These are phyloP conservation scores for Lamprotornis superbus DNA, from an alignment of 2,113 vertebrate genomes.

Conservation along the genomic window DNA sequence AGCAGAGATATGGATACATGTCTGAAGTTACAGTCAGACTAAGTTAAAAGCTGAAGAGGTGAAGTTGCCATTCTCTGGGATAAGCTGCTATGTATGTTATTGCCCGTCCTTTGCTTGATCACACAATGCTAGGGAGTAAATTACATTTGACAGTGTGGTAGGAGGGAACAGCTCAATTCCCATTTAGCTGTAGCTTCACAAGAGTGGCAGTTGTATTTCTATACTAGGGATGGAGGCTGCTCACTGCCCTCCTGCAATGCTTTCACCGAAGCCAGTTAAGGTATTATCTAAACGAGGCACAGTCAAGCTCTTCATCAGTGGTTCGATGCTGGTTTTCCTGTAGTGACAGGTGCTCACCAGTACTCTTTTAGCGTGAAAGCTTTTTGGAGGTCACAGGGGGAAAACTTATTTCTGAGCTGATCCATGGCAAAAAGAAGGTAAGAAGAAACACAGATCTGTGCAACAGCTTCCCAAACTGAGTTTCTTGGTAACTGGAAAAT, in stretches of 20 bases:
- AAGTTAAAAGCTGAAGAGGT: conserved; percentile 14
- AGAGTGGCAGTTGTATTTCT: conserved; percentile 12
- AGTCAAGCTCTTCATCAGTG: neutral
- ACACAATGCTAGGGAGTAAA: conserved; percentile 54
- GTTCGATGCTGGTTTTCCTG: neutral
- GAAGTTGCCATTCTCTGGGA: conserved; percentile 17
- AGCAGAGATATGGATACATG: neutral
- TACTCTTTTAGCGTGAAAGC: neutral
- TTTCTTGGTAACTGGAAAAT: neutral
- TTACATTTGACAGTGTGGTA: conserved; percentile 37
- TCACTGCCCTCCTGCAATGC: neutral
- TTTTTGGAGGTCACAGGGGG: neutral
- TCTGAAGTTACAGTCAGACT: conserved; percentile 4
- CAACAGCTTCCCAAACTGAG: neutral
- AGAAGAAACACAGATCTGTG: neutral
- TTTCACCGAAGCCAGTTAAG: neutral
- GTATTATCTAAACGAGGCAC: neutral
- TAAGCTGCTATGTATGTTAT: conserved; percentile 27
- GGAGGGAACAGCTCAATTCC: conserved; percentile 51
- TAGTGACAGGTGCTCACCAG: neutral
- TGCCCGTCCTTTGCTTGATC: conserved; percentile 48
- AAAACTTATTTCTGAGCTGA: neutral
- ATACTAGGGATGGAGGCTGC: neutral
- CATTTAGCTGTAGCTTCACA: neutral
- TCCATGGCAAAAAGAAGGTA: neutral